A percentile compares a stretch with the other conserved stretches of the same genome.
Conservation (phyloP, 1,140 invertebrate genomes). For the Scaptodrosophila lebanonensis region DNA sequence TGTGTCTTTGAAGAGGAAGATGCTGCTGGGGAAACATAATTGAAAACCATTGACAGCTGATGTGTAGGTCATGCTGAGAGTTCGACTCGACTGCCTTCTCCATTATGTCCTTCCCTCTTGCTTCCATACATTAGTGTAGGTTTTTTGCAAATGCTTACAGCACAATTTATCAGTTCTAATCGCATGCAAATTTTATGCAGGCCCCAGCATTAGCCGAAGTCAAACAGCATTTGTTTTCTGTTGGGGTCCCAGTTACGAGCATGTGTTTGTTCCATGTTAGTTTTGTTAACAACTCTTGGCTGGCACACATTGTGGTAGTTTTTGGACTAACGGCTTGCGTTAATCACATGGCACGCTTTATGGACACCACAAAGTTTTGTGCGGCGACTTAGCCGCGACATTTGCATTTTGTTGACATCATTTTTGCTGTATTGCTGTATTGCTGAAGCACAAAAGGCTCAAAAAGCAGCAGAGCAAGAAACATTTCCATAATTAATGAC, state of each 20-base stretch:
- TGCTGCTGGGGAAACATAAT: constrained; percentile 16
- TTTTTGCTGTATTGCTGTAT: constrained; percentile 42
- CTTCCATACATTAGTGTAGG: too few species aligned
- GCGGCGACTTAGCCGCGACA: constrained; percentile 14
- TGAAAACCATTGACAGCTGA: constrained; percentile 32
- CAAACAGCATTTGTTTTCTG: constrained; percentile 40
- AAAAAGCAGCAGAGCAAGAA: constrained; percentile 35
- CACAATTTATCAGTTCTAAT: constrained; percentile 64
- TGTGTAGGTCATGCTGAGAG: constrained; percentile 13
- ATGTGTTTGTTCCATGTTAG: constrained; percentile 21
- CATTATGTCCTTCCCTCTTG: too few species aligned
- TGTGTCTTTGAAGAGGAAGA: too few species aligned
- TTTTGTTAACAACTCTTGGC: constrained; percentile 59
- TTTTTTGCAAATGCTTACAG: too few species aligned
- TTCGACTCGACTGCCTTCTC: not conserved
- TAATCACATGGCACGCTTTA: constrained; percentile 54
- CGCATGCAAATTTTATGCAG: constrained; percentile 66
- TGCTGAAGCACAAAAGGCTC: constrained; percentile 3
- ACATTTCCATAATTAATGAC: constrained; percentile 66
- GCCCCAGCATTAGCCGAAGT: constrained; percentile 27
- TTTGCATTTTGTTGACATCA: constrained; percentile 64
- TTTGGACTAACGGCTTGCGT: constrained; percentile 18
- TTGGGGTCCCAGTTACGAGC: constrained; percentile 20
- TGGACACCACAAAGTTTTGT: constrained; percentile 28
- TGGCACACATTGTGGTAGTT: constrained; percentile 4